A percentile compares a stretch with the other conserved stretches of the same genome.
Evolutionary conservation across 2,888 invertebrate species (phyloP).

Genomic region (Crematogaster levior): DNA sequence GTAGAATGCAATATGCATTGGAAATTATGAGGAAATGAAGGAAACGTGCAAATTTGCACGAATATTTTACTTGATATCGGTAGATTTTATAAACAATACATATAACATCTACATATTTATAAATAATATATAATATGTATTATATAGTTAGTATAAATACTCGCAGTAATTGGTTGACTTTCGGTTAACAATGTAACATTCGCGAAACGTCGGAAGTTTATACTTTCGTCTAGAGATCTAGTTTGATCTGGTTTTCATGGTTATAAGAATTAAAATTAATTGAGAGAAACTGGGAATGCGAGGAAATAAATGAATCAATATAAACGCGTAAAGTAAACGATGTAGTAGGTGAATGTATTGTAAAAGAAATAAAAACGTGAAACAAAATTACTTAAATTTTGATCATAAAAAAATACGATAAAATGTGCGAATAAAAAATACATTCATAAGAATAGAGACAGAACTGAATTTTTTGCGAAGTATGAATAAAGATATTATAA

Average conservation of each 20-base stretch:
- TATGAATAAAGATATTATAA: background rate
- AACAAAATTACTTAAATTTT: background rate
- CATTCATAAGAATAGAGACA: background rate
- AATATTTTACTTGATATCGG: background rate
- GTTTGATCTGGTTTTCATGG: slow-evolving; percentile 5
- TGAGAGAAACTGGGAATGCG: background rate
- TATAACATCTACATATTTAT: background rate
- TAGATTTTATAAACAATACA: background rate
- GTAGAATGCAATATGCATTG: background rate
- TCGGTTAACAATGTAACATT: background rate
- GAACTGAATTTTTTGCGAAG: too few species aligned
- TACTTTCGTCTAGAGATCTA: background rate
- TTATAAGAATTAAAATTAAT: slow-evolving; percentile 31
- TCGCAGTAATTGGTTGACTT: background rate
- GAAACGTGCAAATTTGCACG: background rate
- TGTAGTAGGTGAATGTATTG: background rate
- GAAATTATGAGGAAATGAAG: slow-evolving; percentile 44
- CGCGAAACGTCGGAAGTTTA: background rate
- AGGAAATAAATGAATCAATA: background rate
- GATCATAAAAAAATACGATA: background rate
- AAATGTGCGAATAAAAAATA: background rate
- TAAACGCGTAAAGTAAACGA: background rate
- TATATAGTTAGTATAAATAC: background rate
- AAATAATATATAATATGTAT: background rate
- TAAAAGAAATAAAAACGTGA: background rate